These are phyloP conservation scores for Drosophila bocqueti DNA, from an alignment of 1,140 invertebrate genomes.

Conservation along the genomic window DNA sequence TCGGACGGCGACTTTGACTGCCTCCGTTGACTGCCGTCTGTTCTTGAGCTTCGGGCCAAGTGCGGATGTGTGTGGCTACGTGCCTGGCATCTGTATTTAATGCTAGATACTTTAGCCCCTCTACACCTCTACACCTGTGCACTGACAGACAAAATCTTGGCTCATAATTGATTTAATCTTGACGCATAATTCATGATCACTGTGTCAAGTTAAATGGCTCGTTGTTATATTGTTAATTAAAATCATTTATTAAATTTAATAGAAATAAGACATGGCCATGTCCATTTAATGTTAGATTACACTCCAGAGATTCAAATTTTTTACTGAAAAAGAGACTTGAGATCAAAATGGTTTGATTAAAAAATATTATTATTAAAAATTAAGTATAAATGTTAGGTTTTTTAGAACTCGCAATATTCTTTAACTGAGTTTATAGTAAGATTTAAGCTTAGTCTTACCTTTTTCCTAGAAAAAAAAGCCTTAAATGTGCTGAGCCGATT, in stretches of 20 bases:
- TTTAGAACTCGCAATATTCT: no score
- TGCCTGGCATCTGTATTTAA: constrained; percentile 57
- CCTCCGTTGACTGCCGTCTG: constrained; percentile 40
- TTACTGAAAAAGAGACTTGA: neutral
- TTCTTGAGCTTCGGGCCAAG: constrained; percentile 71
- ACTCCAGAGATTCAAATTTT: neutral
- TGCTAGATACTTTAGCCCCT: constrained; percentile 20
- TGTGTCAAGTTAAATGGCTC: neutral
- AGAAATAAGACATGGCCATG: neutral
- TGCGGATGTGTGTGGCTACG: constrained; percentile 67
- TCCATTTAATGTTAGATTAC: neutral
- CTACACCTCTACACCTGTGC: constrained; percentile 2
- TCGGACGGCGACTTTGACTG: constrained; percentile 46
- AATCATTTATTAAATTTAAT: neutral
- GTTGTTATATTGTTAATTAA: neutral
- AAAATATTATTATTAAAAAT: neutral
- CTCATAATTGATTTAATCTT: constrained; percentile 18
- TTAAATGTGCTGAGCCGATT: no score
- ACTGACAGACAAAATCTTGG: constrained; percentile 16
- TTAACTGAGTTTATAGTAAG: no score
- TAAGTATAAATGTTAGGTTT: no score
- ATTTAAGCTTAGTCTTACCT: no score
- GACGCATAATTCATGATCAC: neutral
- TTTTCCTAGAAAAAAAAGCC: no score
- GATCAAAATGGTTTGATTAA: neutral